Base-by-base conservation (phyloP, 1,140 invertebrate species). In the Gryllus bimaculatus region DNA sequence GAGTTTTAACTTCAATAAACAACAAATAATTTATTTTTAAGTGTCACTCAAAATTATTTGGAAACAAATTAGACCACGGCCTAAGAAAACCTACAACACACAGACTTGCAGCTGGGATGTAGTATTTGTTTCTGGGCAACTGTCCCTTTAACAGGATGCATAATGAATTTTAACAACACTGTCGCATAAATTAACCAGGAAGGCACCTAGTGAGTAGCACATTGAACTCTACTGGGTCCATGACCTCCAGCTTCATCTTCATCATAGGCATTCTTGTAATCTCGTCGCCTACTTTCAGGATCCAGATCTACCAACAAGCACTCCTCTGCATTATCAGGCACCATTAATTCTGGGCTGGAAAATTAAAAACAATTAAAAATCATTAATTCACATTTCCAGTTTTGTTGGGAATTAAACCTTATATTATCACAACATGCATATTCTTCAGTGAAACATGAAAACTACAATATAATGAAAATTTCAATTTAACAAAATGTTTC, bases 291-390 rank as follows among this genome's bases (percentile, higher is more conserved):
- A 18, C 88, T 84, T 82, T 93, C 90, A 0, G 92, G 90, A 84
- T 94, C 93, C 82, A 94, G 88, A n/a, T 93, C 91, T 21, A 90
- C 86, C n/a, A 94, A 84, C 21, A 90, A 85, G 78, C 91, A 91
- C 84, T 96, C 94, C 85, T 97, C 95, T 0, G 94, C 93, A 81
- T 91, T 89, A 81, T 96, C 94, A 0, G 96, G 94, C 83, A 97
- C 91, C 74, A 94, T 93, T 12, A 92, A 86, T 85, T 94, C 90
- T 20, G 92, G 90, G 83, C 88, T 88, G 82, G 7, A 83, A 80
- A 78, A 75, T 48, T 73, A 80, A 75, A 81, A 66, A 18, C 26
- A 1, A 39, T 39, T 39, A 39, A 81, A 47, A 79, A 12, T 49
- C n/a, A 48, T 15, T 39, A 8, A 73, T 73, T 12, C n/a, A 73